These are phyloP conservation scores for Zaprionus gabonicus DNA, from an alignment of 1,140 invertebrate genomes.

Conservation along the genomic window DNA sequence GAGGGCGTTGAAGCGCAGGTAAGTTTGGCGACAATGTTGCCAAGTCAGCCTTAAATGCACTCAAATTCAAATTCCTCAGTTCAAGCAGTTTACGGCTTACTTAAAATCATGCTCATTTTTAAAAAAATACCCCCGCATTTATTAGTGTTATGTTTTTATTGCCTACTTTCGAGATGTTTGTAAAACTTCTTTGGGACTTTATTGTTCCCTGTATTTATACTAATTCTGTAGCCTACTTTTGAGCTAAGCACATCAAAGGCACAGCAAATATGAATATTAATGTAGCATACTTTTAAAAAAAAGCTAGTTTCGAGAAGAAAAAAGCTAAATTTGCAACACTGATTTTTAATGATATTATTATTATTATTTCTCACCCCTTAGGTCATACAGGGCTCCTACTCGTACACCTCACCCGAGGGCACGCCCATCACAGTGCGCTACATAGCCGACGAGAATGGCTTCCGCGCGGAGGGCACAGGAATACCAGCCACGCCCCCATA, in stretches of 20 bases:
- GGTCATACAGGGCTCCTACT: slow-evolving; percentile 85
- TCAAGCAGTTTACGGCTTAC: background rate
- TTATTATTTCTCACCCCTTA: background rate
- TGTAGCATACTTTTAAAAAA: no score
- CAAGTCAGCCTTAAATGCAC: background rate
- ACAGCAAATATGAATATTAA: no score
- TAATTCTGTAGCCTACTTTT: background rate
- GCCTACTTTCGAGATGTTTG: background rate
- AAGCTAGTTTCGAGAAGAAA: no score
- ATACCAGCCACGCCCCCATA: slow-evolving; percentile 88
- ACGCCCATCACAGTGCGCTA: slow-evolving; percentile 86
- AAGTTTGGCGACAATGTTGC: background rate
- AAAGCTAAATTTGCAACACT: no score
- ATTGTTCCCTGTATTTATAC: no score
- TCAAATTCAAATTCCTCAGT: no score
- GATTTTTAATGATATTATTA: background rate
- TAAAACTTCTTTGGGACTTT: background rate
- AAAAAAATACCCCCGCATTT: no score
- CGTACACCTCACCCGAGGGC: slow-evolving; percentile 87
- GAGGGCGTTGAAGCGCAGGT: slow-evolving; percentile 85
- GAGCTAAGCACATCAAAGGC: background rate
- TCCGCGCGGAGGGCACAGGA: slow-evolving; percentile 86
- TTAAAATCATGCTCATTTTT: no score
- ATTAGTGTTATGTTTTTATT: no score
- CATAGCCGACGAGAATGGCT: slow-evolving; percentile 87